Conservation (phyloP, 1,140 invertebrate species). For the Metaphire vulgaris region DNA sequence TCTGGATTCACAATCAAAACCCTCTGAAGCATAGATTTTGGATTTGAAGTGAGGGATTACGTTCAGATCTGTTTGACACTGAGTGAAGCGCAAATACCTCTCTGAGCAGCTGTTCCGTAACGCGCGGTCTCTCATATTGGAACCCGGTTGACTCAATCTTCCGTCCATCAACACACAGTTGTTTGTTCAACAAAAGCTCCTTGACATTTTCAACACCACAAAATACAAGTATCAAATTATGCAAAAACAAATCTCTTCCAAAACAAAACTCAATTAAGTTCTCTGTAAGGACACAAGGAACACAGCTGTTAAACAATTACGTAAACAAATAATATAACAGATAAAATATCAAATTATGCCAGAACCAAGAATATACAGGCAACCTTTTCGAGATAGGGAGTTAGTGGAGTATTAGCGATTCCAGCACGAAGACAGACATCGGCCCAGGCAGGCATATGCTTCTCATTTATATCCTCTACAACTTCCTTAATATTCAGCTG, state of each 20-base stretch:
- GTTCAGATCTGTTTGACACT: no score
- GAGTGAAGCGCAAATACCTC: constrained; percentile 40
- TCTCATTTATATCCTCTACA: constrained; percentile 83
- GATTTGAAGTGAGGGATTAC: no score
- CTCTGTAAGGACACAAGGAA: no score
- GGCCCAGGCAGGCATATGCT: constrained; percentile 82
- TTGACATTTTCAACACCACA: no score
- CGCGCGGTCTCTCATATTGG: constrained; percentile 38
- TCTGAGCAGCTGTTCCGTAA: constrained; percentile 40
- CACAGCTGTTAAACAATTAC: no score
- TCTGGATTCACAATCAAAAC: no score
- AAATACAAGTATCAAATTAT: constrained; percentile 4
- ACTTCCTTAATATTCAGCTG: constrained; percentile 59
- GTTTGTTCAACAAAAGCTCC: constrained; percentile 71
- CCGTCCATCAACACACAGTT: constrained; percentile 66
- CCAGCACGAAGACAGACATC: constrained; percentile 68
- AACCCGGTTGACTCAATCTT: constrained; percentile 58
- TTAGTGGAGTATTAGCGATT: constrained; percentile 75
- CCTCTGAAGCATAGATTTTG: no score
- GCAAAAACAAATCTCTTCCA: background rate
- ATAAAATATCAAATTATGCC: no score
- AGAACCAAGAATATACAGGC: background rate
- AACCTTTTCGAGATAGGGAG: constrained; percentile 70
- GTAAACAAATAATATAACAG: no score
- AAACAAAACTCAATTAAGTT: no score